phyloP scores from a whole-genome alignment of 2,797 vertebrate species.

The Oreonectes daqikongensis region DNA sequence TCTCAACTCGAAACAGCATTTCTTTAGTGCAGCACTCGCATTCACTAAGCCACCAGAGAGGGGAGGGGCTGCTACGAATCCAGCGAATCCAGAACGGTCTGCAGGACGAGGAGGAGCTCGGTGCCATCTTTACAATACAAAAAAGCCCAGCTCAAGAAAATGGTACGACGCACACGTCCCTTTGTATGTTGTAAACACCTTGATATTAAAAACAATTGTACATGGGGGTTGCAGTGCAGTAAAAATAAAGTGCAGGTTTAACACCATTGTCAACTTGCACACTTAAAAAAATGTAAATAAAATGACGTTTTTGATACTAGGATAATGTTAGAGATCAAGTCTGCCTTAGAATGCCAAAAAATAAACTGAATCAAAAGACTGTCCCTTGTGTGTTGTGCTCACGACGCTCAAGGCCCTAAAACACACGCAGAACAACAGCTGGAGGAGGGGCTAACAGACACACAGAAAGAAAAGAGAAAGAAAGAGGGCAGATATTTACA shows the following conservation, averaged over 20 bases:
- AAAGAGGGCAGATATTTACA: conserved; percentile 58
- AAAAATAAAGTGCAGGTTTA: neutral
- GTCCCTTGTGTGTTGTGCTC: conserved; percentile 37
- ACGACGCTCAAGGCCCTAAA: conserved; percentile 43
- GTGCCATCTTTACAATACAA: conserved; percentile 95
- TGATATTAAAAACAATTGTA: neutral
- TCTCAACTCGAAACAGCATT: conserved; percentile 95
- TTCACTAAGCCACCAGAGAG: conserved; percentile 92
- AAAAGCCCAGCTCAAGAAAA: conserved; percentile 82
- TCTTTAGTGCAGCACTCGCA: conserved; percentile 96
- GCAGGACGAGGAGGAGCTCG: conserved; percentile 88
- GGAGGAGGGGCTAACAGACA: conserved; percentile 44
- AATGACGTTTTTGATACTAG: conserved; percentile 2
- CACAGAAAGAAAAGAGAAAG: conserved; percentile 51
- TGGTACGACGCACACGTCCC: conserved; percentile 74
- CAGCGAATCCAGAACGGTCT: conserved; percentile 87
- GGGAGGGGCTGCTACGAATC: conserved; percentile 90
- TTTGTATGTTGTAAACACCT: neutral
- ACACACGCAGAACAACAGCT: conserved; percentile 38
- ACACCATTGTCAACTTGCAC: no score
- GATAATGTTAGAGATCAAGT: conserved; percentile 5
- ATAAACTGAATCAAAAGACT: conserved; percentile 27
- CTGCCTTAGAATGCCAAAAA: conserved; percentile 12
- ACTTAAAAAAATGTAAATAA: neutral
- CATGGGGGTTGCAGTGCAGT: neutral